Percentiles rank a stretch among this genome's conserved stretches.
These are phyloP conservation scores for Mesitornis unicolor DNA, from an alignment of 2,113 vertebrate genomes.

Conservation along the genomic window DNA sequence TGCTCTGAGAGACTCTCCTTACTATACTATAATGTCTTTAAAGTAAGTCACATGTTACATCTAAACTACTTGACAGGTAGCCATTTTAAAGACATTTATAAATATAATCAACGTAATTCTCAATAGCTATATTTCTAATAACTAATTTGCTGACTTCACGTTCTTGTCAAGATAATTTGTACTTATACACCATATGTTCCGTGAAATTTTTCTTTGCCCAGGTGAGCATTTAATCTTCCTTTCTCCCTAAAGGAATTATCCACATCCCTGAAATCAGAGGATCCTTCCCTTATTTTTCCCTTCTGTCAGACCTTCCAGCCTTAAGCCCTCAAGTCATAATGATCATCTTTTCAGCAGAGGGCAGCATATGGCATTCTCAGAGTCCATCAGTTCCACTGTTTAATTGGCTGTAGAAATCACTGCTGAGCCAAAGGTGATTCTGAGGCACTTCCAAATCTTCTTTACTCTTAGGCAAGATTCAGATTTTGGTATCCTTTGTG, in stretches of 20 bases:
- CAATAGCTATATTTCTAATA: conserved; percentile 55
- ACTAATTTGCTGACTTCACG: conserved; percentile 44
- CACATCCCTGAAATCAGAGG: conserved; percentile 6
- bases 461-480: conserved; percentile 1
- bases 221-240: conserved; percentile 44
- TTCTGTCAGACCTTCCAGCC: conserved; percentile 20
- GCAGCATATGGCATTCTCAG: conserved; percentile 52
- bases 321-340: conserved; percentile 26
- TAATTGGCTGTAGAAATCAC: conserved; percentile 39
- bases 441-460: not conserved
- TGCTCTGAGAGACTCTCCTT: not conserved
- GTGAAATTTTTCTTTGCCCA: conserved; percentile 37
- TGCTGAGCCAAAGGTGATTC: not conserved
- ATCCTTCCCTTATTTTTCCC: not conserved
- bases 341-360: conserved; percentile 44
- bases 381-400: conserved; percentile 28
- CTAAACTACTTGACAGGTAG: conserved; percentile 15
- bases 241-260: conserved; percentile 36
- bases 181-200: conserved; percentile 26
- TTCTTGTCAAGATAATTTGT: conserved; percentile 53
- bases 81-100: conserved; percentile 23
- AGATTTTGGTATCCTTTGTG: not conserved
- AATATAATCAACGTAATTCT: conserved; percentile 44
- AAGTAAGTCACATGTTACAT: not conserved
- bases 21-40: not conserved